phyloP scores from a whole-genome alignment of 2,888 invertebrate species.

The Calameuta pallipes region DNA sequence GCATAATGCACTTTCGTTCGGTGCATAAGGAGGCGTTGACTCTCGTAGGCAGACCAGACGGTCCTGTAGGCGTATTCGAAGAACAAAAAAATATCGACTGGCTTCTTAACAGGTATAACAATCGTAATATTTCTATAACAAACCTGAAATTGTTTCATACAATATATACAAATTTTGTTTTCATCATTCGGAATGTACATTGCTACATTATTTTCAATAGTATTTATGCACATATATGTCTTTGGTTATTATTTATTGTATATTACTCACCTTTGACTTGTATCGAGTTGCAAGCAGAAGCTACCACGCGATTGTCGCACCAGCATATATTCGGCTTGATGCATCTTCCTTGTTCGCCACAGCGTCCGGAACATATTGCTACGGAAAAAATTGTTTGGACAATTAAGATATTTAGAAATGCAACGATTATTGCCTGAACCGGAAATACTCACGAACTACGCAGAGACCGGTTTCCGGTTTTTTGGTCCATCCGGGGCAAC shows the following conservation, averaged over 20 bases:
- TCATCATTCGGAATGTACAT: too few relatives aligned
- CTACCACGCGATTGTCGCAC: constrained; percentile 78
- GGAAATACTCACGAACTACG: constrained; percentile 81
- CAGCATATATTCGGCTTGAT: constrained; percentile 85
- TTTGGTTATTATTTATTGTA: too few relatives aligned
- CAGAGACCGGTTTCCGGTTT: constrained; percentile 80
- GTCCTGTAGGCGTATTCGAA: constrained; percentile 18
- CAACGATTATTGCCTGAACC: constrained; percentile 7
- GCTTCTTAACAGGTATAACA: not conserved
- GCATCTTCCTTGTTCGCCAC: constrained; percentile 79
- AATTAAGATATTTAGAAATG: not conserved
- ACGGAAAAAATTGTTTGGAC: not conserved
- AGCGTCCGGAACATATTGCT: constrained; percentile 81
- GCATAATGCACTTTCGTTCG: not conserved
- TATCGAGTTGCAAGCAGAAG: constrained; percentile 69
- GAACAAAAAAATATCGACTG: constrained; percentile 15
- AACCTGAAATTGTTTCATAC: too few relatives aligned
- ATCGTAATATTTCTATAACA: too few relatives aligned
- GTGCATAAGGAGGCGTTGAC: constrained; percentile 17
- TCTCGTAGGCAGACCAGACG: constrained; percentile 21
- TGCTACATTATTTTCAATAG: too few relatives aligned
- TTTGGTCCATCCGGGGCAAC: constrained; percentile 88
- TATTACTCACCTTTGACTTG: constrained; percentile 8
- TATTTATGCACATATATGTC: not conserved
- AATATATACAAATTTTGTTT: too few relatives aligned